A percentile compares a stretch with the other conserved stretches of the same genome.
phyloP scores from a whole-genome alignment of 2,888 invertebrate species.

The Zygogramma bicolorata region DNA sequence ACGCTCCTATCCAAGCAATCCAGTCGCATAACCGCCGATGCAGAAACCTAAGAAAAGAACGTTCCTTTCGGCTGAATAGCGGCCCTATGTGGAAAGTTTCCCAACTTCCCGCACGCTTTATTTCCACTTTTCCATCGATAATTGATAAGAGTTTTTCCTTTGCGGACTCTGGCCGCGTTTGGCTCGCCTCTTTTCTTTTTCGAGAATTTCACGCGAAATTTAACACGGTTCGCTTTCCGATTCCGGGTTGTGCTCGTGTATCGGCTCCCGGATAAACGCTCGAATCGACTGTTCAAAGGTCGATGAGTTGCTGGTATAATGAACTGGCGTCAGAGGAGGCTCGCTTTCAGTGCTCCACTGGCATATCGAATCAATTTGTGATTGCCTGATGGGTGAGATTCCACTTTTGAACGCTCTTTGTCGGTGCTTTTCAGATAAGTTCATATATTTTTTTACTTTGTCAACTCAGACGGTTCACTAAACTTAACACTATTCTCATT shows the following conservation, averaged over 20 bases:
- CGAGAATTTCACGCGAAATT: conserved; percentile 33
- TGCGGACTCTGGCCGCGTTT: background rate
- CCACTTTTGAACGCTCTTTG: too few species aligned
- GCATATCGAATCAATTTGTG: background rate
- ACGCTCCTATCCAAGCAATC: background rate
- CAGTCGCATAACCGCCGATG: background rate
- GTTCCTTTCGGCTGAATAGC: background rate
- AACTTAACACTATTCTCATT: too few species aligned
- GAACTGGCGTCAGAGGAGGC: background rate
- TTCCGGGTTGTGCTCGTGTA: conserved; percentile 25
- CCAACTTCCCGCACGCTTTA: background rate
- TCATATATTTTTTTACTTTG: too few species aligned
- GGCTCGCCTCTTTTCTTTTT: conserved; percentile 8
- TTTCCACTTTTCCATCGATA: conserved; percentile 11
- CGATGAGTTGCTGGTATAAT: background rate
- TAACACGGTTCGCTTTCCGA: conserved; percentile 27
- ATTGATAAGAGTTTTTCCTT: conserved; percentile 8
- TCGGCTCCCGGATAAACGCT: background rate
- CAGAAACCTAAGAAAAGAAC: background rate
- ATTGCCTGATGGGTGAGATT: too few species aligned
- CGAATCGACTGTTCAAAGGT: background rate
- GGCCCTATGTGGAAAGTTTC: background rate
- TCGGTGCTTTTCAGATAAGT: too few species aligned
- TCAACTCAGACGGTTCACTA: too few species aligned
- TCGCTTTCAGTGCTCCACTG: background rate